Conservation (phyloP, 2,888 invertebrate species). For the Choristoneura rosaceana region DNA sequence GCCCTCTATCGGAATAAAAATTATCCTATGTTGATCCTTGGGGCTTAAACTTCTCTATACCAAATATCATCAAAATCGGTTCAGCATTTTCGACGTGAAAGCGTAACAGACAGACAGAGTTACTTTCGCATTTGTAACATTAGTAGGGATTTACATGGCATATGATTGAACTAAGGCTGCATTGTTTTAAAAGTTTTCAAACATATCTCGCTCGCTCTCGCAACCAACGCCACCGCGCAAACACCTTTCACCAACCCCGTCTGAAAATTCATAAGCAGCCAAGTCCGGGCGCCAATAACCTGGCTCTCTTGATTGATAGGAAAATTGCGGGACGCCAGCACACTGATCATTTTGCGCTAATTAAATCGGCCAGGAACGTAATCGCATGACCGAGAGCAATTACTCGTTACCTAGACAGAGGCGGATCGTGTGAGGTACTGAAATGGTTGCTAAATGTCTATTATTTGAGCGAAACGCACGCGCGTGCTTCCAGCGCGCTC, state of each 20-base stretch:
- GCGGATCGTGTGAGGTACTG: slow-evolving; percentile 77
- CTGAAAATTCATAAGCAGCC: slow-evolving; percentile 63
- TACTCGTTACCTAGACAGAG: slow-evolving; percentile 78
- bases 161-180: no score
- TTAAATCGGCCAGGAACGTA: slow-evolving; percentile 84
- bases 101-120: no score
- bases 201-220: no score
- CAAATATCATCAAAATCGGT: no score
- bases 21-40: no score
- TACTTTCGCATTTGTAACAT: no score
- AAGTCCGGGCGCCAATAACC: slow-evolving; percentile 64
- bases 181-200: no score
- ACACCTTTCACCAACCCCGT: slow-evolving; percentile 42
- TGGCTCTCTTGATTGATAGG: slow-evolving; percentile 78
- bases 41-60: no score
- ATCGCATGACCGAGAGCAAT: slow-evolving; percentile 85
- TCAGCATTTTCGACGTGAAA: no score
- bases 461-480: slow-evolving; percentile 78
- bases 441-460: slow-evolving; percentile 73
- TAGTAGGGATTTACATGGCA: no score
- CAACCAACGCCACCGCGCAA: neutral
- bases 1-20: no score
- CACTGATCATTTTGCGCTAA: slow-evolving; percentile 83
- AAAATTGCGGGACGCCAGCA: slow-evolving; percentile 82
- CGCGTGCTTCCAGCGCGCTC: slow-evolving; percentile 66